Evolutionary conservation across 1,140 invertebrate genomes (phyloP).

Genomic region (Drosophila ironensis): DNA sequence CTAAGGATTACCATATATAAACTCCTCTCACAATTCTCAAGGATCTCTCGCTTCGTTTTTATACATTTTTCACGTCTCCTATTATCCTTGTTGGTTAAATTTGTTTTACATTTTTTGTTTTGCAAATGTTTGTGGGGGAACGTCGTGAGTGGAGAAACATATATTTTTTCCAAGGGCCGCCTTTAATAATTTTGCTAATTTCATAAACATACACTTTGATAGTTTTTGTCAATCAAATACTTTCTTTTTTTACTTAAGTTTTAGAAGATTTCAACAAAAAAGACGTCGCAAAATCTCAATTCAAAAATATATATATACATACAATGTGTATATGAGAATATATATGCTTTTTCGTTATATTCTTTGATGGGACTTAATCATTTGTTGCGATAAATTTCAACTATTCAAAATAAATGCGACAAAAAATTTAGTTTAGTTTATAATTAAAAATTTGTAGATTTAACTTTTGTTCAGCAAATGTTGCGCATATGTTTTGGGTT

Average conservation of each 20-base stretch:
- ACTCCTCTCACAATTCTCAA: neutral
- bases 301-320: conserved; percentile 44
- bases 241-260: conserved; percentile 2
- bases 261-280: conserved; percentile 43
- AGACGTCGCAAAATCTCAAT: conserved; percentile 52
- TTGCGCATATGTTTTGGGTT: conserved; percentile 57
- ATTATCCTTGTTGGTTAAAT: no score
- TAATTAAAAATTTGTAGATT: conserved; percentile 19
- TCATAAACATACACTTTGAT: no score
- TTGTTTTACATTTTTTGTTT: neutral
- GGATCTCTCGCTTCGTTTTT: conserved; percentile 23
- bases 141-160: conserved; percentile 10
- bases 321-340: neutral
- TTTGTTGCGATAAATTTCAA: conserved; percentile 54
- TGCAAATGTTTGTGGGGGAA: conserved; percentile 16
- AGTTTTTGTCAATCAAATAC: conserved; percentile 1
- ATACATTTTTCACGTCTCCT: conserved; percentile 2
- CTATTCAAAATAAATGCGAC: conserved; percentile 62
- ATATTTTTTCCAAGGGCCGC: conserved; percentile 16
- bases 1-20: conserved; percentile 29
- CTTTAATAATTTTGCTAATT: conserved; percentile 60
- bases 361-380: no score
- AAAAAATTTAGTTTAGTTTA: conserved; percentile 63
- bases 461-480: conserved; percentile 57
- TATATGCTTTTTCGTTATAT: conserved; percentile 1